A percentile compares a stretch with the other conserved stretches of the same genome.
phyloP scores from a whole-genome alignment of 2,113 vertebrate genomes.

The Gallinago paraguaiae region DNA sequence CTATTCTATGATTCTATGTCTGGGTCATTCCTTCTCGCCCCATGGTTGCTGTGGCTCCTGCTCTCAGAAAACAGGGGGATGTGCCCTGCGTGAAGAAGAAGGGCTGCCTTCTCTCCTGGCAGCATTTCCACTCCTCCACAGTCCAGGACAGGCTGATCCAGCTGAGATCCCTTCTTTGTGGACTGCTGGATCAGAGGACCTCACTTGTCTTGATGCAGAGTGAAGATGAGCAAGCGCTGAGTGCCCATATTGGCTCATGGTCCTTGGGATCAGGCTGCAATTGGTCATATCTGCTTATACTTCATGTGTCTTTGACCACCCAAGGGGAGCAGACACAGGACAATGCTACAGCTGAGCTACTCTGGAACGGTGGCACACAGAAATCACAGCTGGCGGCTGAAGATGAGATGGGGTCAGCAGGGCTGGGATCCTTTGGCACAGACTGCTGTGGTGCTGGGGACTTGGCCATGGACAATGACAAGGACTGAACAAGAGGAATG shows the following conservation, averaged over 20 bases:
- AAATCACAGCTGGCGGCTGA: not conserved
- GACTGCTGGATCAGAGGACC: not conserved
- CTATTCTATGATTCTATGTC: no score
- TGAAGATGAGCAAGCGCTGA: not conserved
- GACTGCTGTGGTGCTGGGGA: fast-evolving
- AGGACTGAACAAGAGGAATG: not conserved
- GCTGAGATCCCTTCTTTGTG: not conserved
- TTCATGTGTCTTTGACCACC: not conserved
- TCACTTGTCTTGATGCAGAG: not conserved
- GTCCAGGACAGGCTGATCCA: not conserved
- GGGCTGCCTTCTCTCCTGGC: not conserved
- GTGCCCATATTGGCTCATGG: not conserved
- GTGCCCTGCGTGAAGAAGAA: not conserved
- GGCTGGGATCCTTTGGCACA: not conserved
- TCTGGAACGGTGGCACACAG: not conserved
- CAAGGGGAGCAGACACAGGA: not conserved
- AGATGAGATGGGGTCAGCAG: not conserved
- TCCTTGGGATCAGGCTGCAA: not conserved
- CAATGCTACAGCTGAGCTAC: not conserved
- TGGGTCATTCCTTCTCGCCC: not conserved
- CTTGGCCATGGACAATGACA: not conserved
- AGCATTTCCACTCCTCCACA: not conserved
- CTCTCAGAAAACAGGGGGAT: not conserved
- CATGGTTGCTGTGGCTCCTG: not conserved
- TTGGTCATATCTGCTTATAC: not conserved